phyloP scores from a whole-genome alignment of 1,140 invertebrate genomes.

The Diprion similis region DNA sequence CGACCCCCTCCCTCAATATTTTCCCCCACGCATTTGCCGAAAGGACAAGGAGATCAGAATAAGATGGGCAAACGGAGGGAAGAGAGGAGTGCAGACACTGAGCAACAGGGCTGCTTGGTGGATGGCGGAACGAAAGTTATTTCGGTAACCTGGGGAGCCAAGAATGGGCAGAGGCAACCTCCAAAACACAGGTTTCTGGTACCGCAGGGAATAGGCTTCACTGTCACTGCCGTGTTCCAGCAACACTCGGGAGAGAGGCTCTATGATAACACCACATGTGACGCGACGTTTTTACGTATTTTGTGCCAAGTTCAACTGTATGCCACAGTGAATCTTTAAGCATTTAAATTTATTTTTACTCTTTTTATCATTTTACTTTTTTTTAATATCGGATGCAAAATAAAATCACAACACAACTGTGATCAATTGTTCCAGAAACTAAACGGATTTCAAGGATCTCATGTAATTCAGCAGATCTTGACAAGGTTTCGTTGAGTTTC shows the following conservation, averaged over 20 bases:
- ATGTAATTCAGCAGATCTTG: too few species aligned
- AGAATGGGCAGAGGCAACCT: slow-evolving; percentile 59
- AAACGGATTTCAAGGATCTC: too few species aligned
- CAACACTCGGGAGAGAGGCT: not conserved
- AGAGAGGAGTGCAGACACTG: slow-evolving; percentile 24
- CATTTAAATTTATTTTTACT: too few species aligned
- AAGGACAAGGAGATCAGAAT: slow-evolving; percentile 23
- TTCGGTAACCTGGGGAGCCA: slow-evolving; percentile 60
- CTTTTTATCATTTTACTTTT: too few species aligned
- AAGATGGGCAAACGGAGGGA: slow-evolving; percentile 16
- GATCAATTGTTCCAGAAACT: too few species aligned
- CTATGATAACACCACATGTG: not conserved
- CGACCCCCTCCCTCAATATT: slow-evolving; percentile 30
- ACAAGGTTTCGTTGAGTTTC: too few species aligned
- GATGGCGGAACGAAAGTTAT: slow-evolving; percentile 52
- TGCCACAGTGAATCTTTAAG: too few species aligned
- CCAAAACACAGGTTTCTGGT: not conserved
- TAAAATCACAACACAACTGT: too few species aligned
- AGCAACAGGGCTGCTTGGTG: slow-evolving; percentile 29
- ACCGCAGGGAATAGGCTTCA: not conserved
- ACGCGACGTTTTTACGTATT: not conserved
- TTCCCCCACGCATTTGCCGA: slow-evolving; percentile 21
- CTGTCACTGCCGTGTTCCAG: slow-evolving; percentile 1
- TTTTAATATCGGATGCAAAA: too few species aligned
- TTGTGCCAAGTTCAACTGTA: slow-evolving; percentile 1